These are phyloP conservation scores for Eupithecia dodoneata DNA, from an alignment of 2,888 invertebrate species.

Conservation along the genomic window DNA sequence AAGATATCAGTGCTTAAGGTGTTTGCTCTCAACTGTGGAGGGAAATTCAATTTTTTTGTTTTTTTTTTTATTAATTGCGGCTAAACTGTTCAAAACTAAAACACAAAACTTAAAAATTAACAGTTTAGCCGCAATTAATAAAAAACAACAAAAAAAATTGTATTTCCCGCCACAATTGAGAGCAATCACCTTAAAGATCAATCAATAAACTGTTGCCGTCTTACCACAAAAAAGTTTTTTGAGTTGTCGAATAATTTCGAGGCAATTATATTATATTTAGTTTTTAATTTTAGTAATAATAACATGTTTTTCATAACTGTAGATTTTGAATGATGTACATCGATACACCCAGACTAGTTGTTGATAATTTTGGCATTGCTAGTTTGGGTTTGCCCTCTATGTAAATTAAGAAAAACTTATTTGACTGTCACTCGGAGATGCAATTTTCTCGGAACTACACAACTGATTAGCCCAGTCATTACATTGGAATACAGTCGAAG, in stretches of 20 bases:
- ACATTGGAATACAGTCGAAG: conserved; percentile 1
- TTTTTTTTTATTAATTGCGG: conserved; percentile 35
- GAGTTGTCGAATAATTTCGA: conserved; percentile 1
- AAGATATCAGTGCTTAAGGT: conserved; percentile 1
- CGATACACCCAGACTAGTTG: conserved; percentile 1
- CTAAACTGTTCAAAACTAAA: conserved; percentile 9
- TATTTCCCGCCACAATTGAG: not conserved
- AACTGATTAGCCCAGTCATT: conserved; percentile 1
- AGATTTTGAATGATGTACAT: conserved; percentile 1
- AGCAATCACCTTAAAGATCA: conserved; percentile 1
- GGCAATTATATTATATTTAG: conserved; percentile 30
- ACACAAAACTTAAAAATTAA: conserved; percentile 1
- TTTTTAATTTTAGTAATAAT: conserved; percentile 35
- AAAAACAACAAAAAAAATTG: conserved; percentile 1
- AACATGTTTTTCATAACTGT: conserved; percentile 1
- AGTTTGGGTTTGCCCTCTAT: conserved; percentile 1
- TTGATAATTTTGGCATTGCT: conserved; percentile 1
- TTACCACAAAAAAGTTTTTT: conserved; percentile 1
- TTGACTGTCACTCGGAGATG: conserved; percentile 1
- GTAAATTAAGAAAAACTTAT: conserved; percentile 1
- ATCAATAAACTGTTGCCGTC: conserved; percentile 1
- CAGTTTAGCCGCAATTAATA: conserved; percentile 1
- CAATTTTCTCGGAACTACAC: conserved; percentile 1
- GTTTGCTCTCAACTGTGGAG: conserved; percentile 2
- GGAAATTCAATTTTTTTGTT: conserved; percentile 34